phyloP scores from a whole-genome alignment of 2,797 vertebrate species.

The Hafferia zeledoni region DNA sequence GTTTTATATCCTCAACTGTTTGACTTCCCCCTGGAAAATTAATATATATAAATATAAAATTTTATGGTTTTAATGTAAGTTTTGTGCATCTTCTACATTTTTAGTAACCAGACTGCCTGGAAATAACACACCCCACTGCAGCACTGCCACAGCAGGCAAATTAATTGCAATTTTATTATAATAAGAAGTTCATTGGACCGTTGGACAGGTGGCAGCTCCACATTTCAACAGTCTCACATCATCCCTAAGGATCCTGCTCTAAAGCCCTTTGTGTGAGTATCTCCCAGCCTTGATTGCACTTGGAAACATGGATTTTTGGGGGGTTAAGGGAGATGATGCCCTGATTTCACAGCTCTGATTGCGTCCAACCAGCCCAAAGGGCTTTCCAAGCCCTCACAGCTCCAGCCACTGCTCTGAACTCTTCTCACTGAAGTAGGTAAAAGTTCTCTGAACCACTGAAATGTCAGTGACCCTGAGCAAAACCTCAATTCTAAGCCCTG shows the following conservation, averaged over 20 bases:
- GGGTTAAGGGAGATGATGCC: neutral
- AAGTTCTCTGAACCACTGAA: neutral
- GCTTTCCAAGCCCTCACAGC: neutral
- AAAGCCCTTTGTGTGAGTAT: neutral
- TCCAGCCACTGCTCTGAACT: neutral
- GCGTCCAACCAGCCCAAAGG: neutral
- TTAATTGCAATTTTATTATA: neutral
- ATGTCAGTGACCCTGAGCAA: neutral
- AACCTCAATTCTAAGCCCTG: neutral
- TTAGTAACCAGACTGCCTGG: neutral
- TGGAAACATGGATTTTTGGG: neutral
- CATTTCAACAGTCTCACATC: neutral
- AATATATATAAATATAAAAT: neutral
- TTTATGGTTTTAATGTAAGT: neutral
- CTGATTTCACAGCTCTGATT: neutral
- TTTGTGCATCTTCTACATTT: neutral
- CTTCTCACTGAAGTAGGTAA: neutral
- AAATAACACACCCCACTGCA: neutral
- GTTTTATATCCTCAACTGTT: accelerated
- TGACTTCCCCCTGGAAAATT: neutral
- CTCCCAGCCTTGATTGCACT: neutral
- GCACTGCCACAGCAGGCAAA: neutral
- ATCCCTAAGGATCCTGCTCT: neutral
- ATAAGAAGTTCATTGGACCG: too few species aligned
- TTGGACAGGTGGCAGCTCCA: neutral